Percentiles rank a stretch among this genome's conserved stretches.
These are phyloP conservation scores for Cerastis rubricosa DNA, from an alignment of 2,888 invertebrate species.

Conservation along the genomic window DNA sequence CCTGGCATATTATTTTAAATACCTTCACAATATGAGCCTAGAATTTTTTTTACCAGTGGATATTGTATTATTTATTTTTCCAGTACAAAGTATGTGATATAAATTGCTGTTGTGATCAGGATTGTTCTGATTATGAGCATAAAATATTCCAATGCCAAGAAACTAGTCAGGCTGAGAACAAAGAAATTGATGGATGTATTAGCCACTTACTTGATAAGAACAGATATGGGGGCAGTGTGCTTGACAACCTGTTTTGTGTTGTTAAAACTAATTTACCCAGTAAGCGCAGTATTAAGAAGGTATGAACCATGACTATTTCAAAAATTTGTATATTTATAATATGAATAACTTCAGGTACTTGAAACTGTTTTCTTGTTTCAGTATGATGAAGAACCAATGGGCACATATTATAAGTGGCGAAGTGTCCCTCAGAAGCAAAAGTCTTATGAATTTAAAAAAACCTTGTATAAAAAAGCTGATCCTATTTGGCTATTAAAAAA, in stretches of 20 bases:
- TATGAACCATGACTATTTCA: background rate
- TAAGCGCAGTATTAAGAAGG: conserved; percentile 68
- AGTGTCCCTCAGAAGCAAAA: conserved; percentile 26
- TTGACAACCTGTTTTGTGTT: conserved; percentile 82
- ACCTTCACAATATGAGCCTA: background rate
- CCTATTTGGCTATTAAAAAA: conserved; percentile 82
- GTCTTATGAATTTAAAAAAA: conserved; percentile 73
- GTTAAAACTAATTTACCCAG: conserved; percentile 83
- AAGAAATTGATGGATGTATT: conserved; percentile 65
- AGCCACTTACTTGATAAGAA: conserved; percentile 65
- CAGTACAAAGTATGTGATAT: conserved; percentile 93
- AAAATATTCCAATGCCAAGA: conserved; percentile 91
- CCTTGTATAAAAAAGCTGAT: conserved; percentile 76
- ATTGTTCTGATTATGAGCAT: conserved; percentile 92
- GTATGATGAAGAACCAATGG: conserved; percentile 53
- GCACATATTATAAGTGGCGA: conserved; percentile 57
- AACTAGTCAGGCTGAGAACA: conserved; percentile 16
- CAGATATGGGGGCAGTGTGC: conserved; percentile 59
- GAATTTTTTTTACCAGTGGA: conserved; percentile 2
- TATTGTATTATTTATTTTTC: conserved; percentile 59
- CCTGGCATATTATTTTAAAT: conserved; percentile 11
- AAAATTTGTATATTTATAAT: background rate
- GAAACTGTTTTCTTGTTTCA: conserved; percentile 76
- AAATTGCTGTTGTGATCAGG: conserved; percentile 96
- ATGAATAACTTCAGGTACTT: conserved; percentile 70